Evolutionary conservation across 1,140 invertebrate genomes (phyloP).

Genomic region (Himalopsyche phryganea): DNA sequence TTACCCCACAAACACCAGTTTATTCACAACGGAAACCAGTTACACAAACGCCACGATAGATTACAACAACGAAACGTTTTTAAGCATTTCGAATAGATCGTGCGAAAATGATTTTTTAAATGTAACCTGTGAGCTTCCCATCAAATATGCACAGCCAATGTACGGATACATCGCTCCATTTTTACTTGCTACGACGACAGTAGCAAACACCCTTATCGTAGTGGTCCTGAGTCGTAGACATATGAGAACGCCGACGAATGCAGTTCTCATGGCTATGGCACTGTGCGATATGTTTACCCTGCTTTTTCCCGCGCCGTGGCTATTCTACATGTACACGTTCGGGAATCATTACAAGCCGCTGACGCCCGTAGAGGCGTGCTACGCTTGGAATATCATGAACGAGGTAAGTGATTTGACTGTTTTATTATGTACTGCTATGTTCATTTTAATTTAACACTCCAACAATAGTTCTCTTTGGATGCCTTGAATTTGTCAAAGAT

Average conservation of each 20-base stretch:
- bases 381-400: constrained; percentile 74
- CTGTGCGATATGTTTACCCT: constrained; percentile 90
- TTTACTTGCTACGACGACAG: constrained; percentile 81
- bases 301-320: constrained; percentile 80
- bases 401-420: constrained; percentile 56
- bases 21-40: too few relatives aligned
- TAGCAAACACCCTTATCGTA: constrained; percentile 86
- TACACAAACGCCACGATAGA: too few relatives aligned
- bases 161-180: constrained; percentile 81
- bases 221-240: constrained; percentile 70
- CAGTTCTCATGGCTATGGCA: constrained; percentile 84
- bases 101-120: constrained; percentile 52
- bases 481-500: neutral
- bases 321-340: constrained; percentile 88
- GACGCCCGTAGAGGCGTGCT: constrained; percentile 69
- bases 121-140: constrained; percentile 62
- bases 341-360: constrained; percentile 78
- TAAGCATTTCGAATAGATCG: too few relatives aligned
- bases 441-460: neutral
- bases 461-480: neutral
- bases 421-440: neutral
- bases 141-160: constrained; percentile 64
- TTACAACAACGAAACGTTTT: too few relatives aligned
- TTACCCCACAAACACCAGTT: too few relatives aligned
- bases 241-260: constrained; percentile 84